Evolutionary conservation across 2,888 invertebrate species (phyloP).

Genomic region (Dryococelus australis): DNA sequence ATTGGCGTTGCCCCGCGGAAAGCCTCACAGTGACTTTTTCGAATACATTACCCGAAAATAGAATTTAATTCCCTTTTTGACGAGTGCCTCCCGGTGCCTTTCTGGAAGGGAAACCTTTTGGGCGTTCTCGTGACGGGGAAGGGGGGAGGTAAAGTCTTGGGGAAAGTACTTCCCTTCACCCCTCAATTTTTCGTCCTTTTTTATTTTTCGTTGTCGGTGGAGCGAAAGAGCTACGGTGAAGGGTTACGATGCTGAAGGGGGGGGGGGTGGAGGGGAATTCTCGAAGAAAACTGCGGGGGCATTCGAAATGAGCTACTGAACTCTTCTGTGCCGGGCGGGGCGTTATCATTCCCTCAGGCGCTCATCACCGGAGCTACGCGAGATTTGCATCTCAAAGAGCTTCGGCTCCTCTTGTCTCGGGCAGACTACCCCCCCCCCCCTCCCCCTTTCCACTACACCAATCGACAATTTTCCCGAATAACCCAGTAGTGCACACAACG

Average conservation of each 20-base stretch:
- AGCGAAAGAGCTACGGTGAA: neutral
- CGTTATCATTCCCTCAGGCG: neutral
- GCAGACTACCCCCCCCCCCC: neutral
- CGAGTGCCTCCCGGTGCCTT: neutral
- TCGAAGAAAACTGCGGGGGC: conserved; percentile 3
- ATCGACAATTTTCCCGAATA: too few relatives aligned
- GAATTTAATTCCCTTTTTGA: neutral
- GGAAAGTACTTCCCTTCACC: neutral
- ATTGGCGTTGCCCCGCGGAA: neutral
- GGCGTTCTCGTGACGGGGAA: neutral
- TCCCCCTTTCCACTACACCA: neutral
- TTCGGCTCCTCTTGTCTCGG: neutral
- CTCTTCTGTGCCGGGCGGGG: neutral
- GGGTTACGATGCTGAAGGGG: too few relatives aligned
- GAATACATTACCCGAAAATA: conserved; percentile 5
- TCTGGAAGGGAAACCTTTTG: neutral
- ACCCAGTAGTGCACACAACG: too few relatives aligned
- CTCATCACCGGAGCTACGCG: neutral
- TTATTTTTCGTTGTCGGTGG: neutral
- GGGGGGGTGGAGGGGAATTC: neutral
- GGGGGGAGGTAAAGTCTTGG: neutral
- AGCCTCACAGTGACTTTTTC: neutral
- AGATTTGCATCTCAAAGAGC: conserved; percentile 16
- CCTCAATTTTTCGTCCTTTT: neutral
- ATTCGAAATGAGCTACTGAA: conserved; percentile 8